Base-by-base conservation (phyloP, 2,113 vertebrate species). In the Jacana jacana region DNA sequence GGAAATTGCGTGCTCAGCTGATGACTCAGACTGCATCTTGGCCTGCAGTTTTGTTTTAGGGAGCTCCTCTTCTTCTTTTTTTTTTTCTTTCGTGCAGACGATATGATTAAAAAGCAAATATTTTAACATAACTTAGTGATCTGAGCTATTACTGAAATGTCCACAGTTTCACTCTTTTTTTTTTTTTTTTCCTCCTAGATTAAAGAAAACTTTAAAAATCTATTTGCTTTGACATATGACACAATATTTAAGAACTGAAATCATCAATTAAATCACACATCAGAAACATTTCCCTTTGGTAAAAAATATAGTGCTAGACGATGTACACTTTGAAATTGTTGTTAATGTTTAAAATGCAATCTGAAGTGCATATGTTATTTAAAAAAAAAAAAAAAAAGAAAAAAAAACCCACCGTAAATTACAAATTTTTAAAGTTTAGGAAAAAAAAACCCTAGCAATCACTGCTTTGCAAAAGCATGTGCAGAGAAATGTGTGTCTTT, bases 71-170 rank as follows among this genome's bases (percentile, higher is more conserved):
- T 63, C 69, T 91, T 89, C 84, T 49, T 58, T 49, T 84, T 92
- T 86, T 68, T 80, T 93, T 93, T 87, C 90, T 75, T 77, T 30
- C 76, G 48, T 79, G 72, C 86, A 96, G 93, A 84, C 22, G 49
- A 95, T 96, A 97, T 93, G 97, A 97, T 97, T 98, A 96, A 98
- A 97, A 97, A 97, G 94, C 95, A 97, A 96, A 97, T 98, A 97
- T 95, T 95, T 96, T 96, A 96, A 95, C 86, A 95, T 94, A 97
- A 97, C 93, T 95, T 95, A 84, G 95, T 94, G 86, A 97, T 96
- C 90, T 94, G 93, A 97, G 96, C 93, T 97, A 97, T 98, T 95
- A 97, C 94, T 97, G 95, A 97, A 97, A 97, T 97, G 96, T 95
- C 94, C 97, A 92, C 95, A 97, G 97, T 97, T 97, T 97, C 88